Base-by-base conservation (phyloP, 1,140 invertebrate genomes). In the Medauroidea extradentata region DNA sequence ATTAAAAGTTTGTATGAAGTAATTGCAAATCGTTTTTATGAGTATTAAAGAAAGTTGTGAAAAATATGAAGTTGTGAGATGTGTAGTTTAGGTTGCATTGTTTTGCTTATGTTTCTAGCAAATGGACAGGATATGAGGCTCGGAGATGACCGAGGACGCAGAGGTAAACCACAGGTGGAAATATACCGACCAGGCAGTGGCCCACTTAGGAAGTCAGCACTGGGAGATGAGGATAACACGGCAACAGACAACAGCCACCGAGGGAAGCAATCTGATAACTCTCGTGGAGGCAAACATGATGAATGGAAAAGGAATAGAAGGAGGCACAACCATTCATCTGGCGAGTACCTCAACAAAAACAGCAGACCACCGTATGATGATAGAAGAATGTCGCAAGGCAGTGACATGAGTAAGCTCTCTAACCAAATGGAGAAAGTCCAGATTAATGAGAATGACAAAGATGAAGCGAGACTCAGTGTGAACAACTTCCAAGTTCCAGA, bases 171-270 rank as follows among this genome's bases (percentile, higher is more conserved):
- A 2, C 69, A 68, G 54, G 50, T 66, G 41, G 72, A 76, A 69
- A 75, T 84, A 29, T 85, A 85, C 58, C 77, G 75, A 60, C 84
- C 83, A 54, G 83, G 83, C 49, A 83, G 81, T 73, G 83, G 84
- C 55, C 80, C 81, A 39, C 70, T 84, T 34, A 73, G 77, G 61
- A 83, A 83, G 67, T 78, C 81, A 29, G 79, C 73, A 25, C 73
- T 67, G 61, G 55, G 67, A 41, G 57, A 67, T 7, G 79, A 83
- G 54, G 78, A 81, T 60, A 71, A 69, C 49, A 72, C 77, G 53
- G 64, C 70, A 2, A 18, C 38, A 53, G 76, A 80, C 62, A 73
- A 71, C 52, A 70, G 72, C 34, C 67, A 70, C 52, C 60, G 52
- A 61, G 39, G 51, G 13, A 46, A 50, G 25, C 50, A 44, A 41